Conservation (phyloP, 2,888 invertebrate genomes). For the Hypena proboscidalis region DNA sequence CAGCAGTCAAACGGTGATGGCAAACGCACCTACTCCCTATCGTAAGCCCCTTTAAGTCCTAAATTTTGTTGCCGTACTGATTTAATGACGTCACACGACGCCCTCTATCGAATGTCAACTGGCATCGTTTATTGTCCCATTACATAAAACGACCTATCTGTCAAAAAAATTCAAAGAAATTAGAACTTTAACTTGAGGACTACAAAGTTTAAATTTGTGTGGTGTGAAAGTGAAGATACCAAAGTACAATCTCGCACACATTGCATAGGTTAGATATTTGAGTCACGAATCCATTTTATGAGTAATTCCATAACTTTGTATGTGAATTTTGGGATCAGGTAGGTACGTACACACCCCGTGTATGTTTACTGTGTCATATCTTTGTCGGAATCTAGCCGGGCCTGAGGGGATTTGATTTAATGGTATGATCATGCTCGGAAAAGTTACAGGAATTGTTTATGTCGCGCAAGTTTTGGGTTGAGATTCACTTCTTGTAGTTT, state of each 20-base stretch:
- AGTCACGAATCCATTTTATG: slow-evolving; percentile 85
- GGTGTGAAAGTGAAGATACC: slow-evolving; percentile 11
- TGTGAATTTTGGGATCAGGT: slow-evolving; percentile 83
- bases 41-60: slow-evolving; percentile 70
- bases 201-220: slow-evolving; percentile 32
- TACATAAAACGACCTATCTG: slow-evolving; percentile 35
- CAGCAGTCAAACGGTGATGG: slow-evolving; percentile 43
- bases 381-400: slow-evolving; percentile 59
- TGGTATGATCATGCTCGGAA: slow-evolving; percentile 54
- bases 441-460: slow-evolving; percentile 41
- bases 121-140: slow-evolving; percentile 59
- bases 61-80: slow-evolving; percentile 81
- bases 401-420: slow-evolving; percentile 74
- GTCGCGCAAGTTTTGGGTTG: slow-evolving; percentile 28
- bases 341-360: slow-evolving; percentile 49
- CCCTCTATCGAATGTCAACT: slow-evolving; percentile 85
- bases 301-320: slow-evolving; percentile 86
- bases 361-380: slow-evolving; percentile 77
- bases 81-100: slow-evolving; percentile 83
- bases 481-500: slow-evolving; percentile 9
- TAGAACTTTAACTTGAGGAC: accelerated
- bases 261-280: slow-evolving; percentile 82
- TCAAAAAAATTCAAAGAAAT: slow-evolving; percentile 5
- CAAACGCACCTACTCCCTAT: slow-evolving; percentile 51
- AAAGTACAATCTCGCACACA: slow-evolving; percentile 35